Evolutionary conservation across 2,113 vertebrate genomes (phyloP).

Genomic region (Gnathonemus longibarbis): DNA sequence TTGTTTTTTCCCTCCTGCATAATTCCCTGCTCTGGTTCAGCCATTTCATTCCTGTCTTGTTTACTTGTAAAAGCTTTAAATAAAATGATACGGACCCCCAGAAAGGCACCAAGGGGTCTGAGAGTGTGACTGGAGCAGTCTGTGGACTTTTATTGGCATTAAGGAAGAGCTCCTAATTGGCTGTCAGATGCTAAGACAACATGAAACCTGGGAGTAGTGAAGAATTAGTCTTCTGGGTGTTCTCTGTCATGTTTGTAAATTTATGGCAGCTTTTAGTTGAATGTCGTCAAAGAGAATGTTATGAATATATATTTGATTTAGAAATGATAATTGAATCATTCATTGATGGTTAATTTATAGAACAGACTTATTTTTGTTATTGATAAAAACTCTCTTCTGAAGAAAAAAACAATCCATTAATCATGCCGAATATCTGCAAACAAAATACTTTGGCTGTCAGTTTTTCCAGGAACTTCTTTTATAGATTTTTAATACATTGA

Average conservation of each 20-base stretch:
- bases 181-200: neutral
- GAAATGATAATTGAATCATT: neutral
- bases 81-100: neutral
- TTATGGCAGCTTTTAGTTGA: neutral
- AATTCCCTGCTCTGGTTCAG: neutral
- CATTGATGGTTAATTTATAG: neutral
- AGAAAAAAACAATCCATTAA: neutral
- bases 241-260: neutral
- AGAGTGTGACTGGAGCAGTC: neutral
- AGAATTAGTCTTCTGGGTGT: neutral
- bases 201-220: too few species aligned
- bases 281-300: neutral
- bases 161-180: constrained; percentile 4
- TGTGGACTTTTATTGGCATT: constrained; percentile 1
- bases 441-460: neutral
- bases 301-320: neutral
- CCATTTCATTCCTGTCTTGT: constrained; percentile 7
- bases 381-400: neutral
- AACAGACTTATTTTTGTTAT: neutral
- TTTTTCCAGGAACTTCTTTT: neutral
- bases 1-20: neutral
- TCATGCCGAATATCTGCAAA: neutral
- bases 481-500: neutral
- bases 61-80: constrained; percentile 15
- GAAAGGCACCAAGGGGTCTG: neutral